These are phyloP conservation scores for Sylvicola cinctus DNA, from an alignment of 2,888 invertebrate species.

Conservation along the genomic window DNA sequence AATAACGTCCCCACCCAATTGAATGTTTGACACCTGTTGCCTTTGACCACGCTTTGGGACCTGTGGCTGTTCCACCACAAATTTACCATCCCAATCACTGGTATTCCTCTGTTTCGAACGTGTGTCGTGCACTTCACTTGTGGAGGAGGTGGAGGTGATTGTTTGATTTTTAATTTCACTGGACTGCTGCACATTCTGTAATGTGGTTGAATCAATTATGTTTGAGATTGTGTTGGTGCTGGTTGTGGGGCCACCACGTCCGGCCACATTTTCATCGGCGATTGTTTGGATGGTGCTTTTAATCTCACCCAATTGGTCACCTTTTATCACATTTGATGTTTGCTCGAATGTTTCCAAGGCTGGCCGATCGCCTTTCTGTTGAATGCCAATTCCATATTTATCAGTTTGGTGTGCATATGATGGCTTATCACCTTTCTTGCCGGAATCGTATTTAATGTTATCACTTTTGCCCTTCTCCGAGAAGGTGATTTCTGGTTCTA, in stretches of 20 bases:
- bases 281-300: too few relatives aligned
- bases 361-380: constrained; percentile 12
- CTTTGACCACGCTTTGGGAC: too few relatives aligned
- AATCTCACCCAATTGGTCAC: too few relatives aligned
- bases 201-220: constrained; percentile 4
- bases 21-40: too few relatives aligned
- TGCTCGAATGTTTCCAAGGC: constrained; percentile 10
- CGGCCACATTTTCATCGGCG: too few relatives aligned
- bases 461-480: constrained; percentile 31
- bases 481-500: constrained; percentile 33
- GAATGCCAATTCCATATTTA: constrained; percentile 9
- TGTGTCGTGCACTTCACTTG: too few relatives aligned
- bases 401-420: constrained; percentile 12
- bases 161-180: too few relatives aligned
- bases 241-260: too few relatives aligned
- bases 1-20: too few relatives aligned
- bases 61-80: constrained; percentile 1
- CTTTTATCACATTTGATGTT: too few relatives aligned
- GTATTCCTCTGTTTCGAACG: constrained; percentile 11
- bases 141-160: too few relatives aligned
- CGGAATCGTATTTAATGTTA: constrained; percentile 33
- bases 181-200: constrained; percentile 2
- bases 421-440: constrained; percentile 29
- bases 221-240: not conserved
- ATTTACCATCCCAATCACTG: constrained; percentile 4